These are phyloP conservation scores for Marmota flaviventris DNA, from an alignment of 2,113 vertebrate species.

Conservation along the genomic window DNA sequence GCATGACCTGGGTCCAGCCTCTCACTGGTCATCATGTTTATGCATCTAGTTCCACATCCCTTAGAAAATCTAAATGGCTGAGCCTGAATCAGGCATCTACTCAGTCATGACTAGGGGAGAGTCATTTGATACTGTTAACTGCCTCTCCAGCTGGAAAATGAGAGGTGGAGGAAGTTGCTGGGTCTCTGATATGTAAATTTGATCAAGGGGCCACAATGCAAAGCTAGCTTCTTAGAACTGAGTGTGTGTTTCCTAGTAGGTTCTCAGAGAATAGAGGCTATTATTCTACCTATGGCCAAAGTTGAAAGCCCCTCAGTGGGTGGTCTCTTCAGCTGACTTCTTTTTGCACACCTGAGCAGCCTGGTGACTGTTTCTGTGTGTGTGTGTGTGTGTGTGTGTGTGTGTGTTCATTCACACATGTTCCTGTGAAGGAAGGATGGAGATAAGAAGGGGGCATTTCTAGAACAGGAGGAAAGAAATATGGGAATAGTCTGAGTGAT, in stretches of 20 bases:
- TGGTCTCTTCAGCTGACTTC: not conserved
- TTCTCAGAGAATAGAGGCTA: not conserved
- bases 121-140: not conserved
- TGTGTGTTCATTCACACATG: not conserved
- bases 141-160: not conserved
- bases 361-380: not conserved
- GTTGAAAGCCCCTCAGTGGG: not conserved
- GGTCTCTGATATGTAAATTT: not conserved
- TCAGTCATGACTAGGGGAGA: not conserved
- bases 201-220: not conserved
- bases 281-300: not conserved
- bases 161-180: not conserved
- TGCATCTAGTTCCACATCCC: no score
- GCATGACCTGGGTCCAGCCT: rapidly evolving
- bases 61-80: not conserved
- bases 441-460: not conserved
- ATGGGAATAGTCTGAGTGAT: not conserved
- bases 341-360: not conserved
- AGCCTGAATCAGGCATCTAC: not conserved
- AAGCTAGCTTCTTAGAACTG: no score
- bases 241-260: not conserved
- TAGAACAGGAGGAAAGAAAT: not conserved
- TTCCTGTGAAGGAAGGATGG: no score
- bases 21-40: not conserved
- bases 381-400: no score